Evolutionary conservation across 2,113 vertebrate species (phyloP), one percentile per base, ranked within the genome.

Genomic region (Percopsis transmontana): DNA sequence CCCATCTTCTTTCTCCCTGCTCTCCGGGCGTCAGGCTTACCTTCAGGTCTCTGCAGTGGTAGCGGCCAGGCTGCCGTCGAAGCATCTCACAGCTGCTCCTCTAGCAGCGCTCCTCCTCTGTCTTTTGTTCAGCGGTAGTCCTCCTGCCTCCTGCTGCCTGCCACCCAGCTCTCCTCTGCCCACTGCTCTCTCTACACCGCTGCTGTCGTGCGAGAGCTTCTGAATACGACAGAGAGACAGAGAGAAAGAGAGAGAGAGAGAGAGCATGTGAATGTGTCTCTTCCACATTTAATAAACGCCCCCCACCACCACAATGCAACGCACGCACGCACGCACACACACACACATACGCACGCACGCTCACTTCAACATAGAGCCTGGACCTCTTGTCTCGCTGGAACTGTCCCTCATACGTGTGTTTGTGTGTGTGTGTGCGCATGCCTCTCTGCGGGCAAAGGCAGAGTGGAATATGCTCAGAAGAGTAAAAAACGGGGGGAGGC

Each of bases 41-140:
- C 90, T 92, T 92, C 81, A 88, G 84, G 79, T 84, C 82, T 87
- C 83, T 79, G 87, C 74, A 88, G 82, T 84, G 81, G 87, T 88
- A 76, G 82, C 85, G 82, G 78, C 68, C 77, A 66, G 81, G 77
- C 74, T 86, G 81, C 82, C 83, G 85, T 80, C 77, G 68, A 89
- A 85, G 86, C 91, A 91, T 92, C 76, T 89, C 88, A 85, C 84
- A 83, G 80, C 80, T 76, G 77, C 72, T 88, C 67, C 69, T 71
- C 76, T 77, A 67, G 47, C 85, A 65, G 59, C 86, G 65, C 81
- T 87, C 77, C 76, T 85, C 84, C 60, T 72, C 74, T 80, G 74
- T 77, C 27, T 75, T 84, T 83, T 85, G 82, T 86, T 85, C 84
- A 82, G 50, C 73, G 77, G 70, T 82, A 81, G 69, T 68, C 74